These are phyloP conservation scores for Ophion ventricosus DNA, from an alignment of 2,888 invertebrate genomes.

Conservation along the genomic window DNA sequence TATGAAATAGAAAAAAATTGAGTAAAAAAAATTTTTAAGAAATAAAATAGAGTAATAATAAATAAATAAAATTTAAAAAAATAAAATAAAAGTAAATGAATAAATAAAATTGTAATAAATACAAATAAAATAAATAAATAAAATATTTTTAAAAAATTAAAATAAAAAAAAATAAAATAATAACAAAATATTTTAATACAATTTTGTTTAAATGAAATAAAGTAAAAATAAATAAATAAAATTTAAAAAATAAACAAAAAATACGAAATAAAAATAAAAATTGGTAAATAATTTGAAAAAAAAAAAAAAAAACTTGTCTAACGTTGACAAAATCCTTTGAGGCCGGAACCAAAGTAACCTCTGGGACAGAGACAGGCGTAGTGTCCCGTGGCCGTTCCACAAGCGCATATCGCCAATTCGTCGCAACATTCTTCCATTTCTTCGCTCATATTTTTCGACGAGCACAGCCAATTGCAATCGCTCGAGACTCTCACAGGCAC, in stretches of 20 bases:
- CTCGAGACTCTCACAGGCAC: constrained; percentile 83
- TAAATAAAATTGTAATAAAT: no score
- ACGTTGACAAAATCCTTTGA: constrained; percentile 86
- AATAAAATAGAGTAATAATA: no score
- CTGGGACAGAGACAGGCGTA: constrained; percentile 88
- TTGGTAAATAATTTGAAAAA: neutral
- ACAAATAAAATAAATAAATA: no score
- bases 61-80: no score
- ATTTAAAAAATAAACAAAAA: neutral
- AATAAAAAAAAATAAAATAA: no score
- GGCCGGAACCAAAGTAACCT: constrained; percentile 88
- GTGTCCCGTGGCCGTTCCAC: constrained; percentile 88
- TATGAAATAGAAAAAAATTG: no score
- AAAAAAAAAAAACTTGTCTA: constrained; percentile 76
- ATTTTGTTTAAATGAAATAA: no score
- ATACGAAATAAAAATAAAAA: neutral
- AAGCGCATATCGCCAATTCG: constrained; percentile 86
- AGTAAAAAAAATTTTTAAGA: no score
- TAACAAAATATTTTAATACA: no score
- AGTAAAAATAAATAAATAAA: no score
- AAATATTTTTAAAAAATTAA: no score
- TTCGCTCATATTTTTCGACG: constrained; percentile 72
- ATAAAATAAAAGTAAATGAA: no score
- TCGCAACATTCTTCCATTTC: constrained; percentile 85
- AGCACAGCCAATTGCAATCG: constrained; percentile 85